phyloP scores from a whole-genome alignment of 2,888 invertebrate genomes.

The Eucriotettix oculatus region DNA sequence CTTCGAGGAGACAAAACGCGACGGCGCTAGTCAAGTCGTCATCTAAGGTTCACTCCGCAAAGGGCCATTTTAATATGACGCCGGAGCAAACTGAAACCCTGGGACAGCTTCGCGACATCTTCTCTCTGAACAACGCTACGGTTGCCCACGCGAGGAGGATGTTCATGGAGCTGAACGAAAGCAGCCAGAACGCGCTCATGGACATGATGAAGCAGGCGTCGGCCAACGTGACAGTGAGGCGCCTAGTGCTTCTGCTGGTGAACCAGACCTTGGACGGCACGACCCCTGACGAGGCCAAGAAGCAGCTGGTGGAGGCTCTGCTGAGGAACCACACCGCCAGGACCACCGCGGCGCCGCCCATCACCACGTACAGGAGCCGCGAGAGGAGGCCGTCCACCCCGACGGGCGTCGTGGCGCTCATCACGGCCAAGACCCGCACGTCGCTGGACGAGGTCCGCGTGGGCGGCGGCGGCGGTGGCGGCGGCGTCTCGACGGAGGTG shows the following conservation, averaged over 20 bases:
- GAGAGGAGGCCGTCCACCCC: constrained; percentile 10
- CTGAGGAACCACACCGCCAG: constrained; percentile 8
- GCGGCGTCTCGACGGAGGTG: constrained; percentile 18
- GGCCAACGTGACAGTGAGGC: constrained; percentile 36
- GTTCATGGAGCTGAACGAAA: constrained; percentile 56
- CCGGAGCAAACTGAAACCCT: constrained; percentile 3
- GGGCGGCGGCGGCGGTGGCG: constrained; percentile 14
- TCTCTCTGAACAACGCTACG: background rate
- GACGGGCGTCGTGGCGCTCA: background rate
- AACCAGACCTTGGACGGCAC: constrained; percentile 53
- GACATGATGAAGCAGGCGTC: constrained; percentile 47
- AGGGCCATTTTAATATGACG: background rate
- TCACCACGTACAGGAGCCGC: constrained; percentile 10
- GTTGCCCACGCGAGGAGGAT: constrained; percentile 47
- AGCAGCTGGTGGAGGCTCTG: background rate
- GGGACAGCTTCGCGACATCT: constrained; percentile 1
- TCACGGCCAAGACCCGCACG: background rate
- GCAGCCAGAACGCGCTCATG: constrained; percentile 56
- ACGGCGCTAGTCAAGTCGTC: no score
- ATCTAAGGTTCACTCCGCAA: no score
- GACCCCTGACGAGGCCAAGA: background rate
- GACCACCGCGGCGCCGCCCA: constrained; percentile 1
- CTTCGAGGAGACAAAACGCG: no score
- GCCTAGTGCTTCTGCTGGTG: constrained; percentile 56
- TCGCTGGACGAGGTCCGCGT: constrained; percentile 13